These are phyloP conservation scores for Sepioteuthis lessoniana DNA, from an alignment of 2,888 invertebrate species.

Conservation along the genomic window DNA sequence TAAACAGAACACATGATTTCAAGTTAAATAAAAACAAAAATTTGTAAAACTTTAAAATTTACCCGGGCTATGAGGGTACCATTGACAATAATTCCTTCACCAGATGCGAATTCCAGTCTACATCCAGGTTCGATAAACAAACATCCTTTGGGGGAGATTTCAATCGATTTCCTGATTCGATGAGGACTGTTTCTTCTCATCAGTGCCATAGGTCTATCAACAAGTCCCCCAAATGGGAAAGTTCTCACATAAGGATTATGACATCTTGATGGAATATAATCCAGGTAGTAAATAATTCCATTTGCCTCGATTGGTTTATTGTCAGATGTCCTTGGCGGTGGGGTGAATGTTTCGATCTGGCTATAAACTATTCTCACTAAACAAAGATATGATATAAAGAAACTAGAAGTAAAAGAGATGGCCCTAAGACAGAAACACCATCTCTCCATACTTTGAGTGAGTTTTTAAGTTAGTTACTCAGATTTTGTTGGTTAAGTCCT, in stretches of 20 bases:
- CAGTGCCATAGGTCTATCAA: conserved; percentile 72
- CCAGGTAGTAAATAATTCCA: conserved; percentile 64
- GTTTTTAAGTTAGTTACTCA: neutral
- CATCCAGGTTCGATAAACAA: conserved; percentile 92
- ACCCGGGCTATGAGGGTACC: conserved; percentile 93
- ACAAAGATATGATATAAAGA: too few species aligned
- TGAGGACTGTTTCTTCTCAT: conserved; percentile 64
- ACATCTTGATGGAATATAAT: conserved; percentile 62
- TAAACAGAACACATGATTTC: too few species aligned
- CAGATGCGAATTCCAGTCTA: conserved; percentile 90
- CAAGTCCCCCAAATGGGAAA: conserved; percentile 55
- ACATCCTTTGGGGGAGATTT: conserved; percentile 64
- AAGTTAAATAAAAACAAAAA: too few species aligned
- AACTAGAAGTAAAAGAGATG: too few species aligned
- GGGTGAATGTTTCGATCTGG: conserved; percentile 51
- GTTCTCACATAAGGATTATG: conserved; percentile 57
- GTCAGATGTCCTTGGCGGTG: conserved; percentile 62
- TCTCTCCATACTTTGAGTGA: neutral
- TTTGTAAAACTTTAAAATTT: conserved; percentile 78
- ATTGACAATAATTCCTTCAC: conserved; percentile 92
- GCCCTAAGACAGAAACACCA: too few species aligned
- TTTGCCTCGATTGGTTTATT: conserved; percentile 62
- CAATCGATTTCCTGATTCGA: conserved; percentile 63
- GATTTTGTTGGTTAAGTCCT: neutral
- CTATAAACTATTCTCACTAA: too few species aligned